Percentiles rank a stretch among this genome's conserved stretches.
Evolutionary conservation across 2,113 vertebrate genomes (phyloP).

Genomic region (Indicator maculatus): DNA sequence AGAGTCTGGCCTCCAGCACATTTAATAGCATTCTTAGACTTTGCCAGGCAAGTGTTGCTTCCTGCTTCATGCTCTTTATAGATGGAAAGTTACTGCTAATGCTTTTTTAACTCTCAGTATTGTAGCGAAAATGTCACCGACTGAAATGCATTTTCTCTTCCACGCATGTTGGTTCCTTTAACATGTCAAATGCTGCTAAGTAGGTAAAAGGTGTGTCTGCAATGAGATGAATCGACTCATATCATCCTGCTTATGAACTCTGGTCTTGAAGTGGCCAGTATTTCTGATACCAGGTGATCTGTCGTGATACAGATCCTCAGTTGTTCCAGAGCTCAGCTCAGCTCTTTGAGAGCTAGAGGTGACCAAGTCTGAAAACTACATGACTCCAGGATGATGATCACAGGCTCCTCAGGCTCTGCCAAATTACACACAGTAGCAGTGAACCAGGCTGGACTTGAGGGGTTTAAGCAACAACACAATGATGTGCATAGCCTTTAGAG

Average conservation of each 20-base stretch:
- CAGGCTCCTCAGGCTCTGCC: not conserved
- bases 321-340: not conserved
- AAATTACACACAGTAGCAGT: not conserved
- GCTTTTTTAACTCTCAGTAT: conserved; percentile 54
- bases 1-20: conserved; percentile 27
- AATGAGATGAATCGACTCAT: not conserved
- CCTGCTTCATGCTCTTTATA: not conserved
- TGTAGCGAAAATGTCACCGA: conserved; percentile 10
- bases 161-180: conserved; percentile 13
- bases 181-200: conserved; percentile 4
- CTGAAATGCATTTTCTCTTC: conserved; percentile 18
- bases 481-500: not conserved
- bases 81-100: conserved; percentile 40
- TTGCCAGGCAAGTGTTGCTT: conserved; percentile 53
- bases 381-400: not conserved
- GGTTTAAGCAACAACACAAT: rapidly evolving
- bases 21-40: conserved; percentile 57
- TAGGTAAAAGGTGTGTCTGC: conserved; percentile 36
- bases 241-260: not conserved
- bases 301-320: rapidly evolving
- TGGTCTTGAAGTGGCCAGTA: not conserved
- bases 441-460: not conserved
- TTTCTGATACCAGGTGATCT: not conserved
- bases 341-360: not conserved
- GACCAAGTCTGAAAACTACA: not conserved